Conservation (phyloP, 2,113 vertebrate species). For the Paratilapia polleni region DNA sequence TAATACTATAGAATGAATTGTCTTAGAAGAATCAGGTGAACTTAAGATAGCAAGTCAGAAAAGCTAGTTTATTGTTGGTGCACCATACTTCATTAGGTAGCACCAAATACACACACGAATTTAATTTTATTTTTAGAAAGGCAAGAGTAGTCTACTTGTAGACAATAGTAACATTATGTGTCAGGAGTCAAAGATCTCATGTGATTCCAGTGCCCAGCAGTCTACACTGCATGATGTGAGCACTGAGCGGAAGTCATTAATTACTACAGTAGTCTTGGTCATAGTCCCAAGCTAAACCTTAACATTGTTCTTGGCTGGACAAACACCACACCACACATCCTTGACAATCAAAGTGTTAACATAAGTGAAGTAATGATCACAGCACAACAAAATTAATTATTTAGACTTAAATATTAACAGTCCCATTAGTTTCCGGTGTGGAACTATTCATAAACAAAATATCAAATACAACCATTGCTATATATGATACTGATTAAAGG, state of each 20-base stretch:
- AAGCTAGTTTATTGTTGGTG: not conserved
- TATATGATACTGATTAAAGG: not conserved
- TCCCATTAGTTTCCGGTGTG: not conserved
- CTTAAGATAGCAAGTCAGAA: not conserved
- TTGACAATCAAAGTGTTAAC: not conserved
- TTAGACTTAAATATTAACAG: not conserved
- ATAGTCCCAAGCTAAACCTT: not conserved
- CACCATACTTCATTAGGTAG: not conserved
- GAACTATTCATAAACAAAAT: not conserved
- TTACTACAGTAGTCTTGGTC: not conserved
- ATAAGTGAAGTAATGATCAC: not conserved
- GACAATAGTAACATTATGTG: not conserved
- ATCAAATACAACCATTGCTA: no score
- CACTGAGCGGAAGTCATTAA: not conserved
- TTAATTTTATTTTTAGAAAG: not conserved
- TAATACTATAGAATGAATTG: no score
- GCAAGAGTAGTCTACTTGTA: not conserved
- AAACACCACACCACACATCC: not conserved
- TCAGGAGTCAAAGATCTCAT: not conserved
- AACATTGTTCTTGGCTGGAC: not conserved
- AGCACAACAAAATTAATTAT: not conserved
- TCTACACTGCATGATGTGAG: not conserved
- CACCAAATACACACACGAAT: not conserved
- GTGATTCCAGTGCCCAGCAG: not conserved
- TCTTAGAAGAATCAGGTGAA: not conserved